Percentiles rank a stretch among this genome's conserved stretches.
These are phyloP conservation scores for Gopherus flavomarginatus DNA, from an alignment of 2,113 vertebrate genomes.

Conservation along the genomic window DNA sequence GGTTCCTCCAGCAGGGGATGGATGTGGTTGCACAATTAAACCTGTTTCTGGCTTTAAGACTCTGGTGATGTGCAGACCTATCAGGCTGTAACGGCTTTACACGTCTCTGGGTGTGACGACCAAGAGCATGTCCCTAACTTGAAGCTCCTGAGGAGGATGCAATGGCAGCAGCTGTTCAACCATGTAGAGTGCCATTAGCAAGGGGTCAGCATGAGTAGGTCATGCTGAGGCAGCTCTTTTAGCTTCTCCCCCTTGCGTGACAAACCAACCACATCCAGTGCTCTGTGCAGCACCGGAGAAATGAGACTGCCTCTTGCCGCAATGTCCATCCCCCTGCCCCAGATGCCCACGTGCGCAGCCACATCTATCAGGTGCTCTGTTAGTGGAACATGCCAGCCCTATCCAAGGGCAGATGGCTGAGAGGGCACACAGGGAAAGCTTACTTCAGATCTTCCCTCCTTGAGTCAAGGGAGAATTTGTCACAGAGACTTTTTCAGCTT, in stretches of 20 bases:
- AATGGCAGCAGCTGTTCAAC: neutral
- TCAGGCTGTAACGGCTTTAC: neutral
- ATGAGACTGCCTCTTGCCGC: neutral
- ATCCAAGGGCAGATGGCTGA: neutral
- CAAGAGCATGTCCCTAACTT: neutral
- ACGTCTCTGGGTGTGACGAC: neutral
- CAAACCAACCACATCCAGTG: neutral
- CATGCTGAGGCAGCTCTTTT: neutral
- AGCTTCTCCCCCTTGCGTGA: neutral
- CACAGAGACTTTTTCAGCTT: neutral
- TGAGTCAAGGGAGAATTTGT: fast-evolving
- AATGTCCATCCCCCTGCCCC: neutral
- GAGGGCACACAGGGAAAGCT: neutral
- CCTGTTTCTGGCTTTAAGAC: neutral
- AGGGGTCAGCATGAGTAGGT: fast-evolving
- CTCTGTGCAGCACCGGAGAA: neutral
- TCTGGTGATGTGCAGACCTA: neutral
- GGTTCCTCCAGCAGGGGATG: neutral
- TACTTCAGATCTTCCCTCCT: fast-evolving
- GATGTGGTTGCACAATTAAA: neutral
- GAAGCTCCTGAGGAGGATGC: neutral
- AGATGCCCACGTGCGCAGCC: neutral
- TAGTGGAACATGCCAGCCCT: too few relatives aligned
- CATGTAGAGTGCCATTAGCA: neutral
- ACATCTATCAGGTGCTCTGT: neutral